Percentiles rank a stretch among this genome's conserved stretches.
Conservation (phyloP, 2,113 vertebrate genomes). For the Coreoperca whiteheadi region DNA sequence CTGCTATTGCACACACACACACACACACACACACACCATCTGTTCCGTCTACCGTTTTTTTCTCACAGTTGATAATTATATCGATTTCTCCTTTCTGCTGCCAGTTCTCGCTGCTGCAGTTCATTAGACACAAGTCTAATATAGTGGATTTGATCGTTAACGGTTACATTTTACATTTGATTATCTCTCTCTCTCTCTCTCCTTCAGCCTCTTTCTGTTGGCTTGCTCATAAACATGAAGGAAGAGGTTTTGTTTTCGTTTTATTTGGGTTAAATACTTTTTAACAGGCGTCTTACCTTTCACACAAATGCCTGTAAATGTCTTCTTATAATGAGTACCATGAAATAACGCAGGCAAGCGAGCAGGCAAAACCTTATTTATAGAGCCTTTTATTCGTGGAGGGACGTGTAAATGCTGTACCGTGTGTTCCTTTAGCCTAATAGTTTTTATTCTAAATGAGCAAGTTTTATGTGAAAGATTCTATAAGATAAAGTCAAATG, state of each 20-base stretch:
- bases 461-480: neutral
- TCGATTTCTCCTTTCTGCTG: neutral
- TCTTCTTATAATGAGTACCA: neutral
- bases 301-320: neutral
- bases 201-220: neutral
- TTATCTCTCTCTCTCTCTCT: neutral
- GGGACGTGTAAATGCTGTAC: too few species aligned
- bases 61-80: constrained; percentile 46
- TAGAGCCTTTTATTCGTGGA: too few species aligned
- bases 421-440: too few species aligned
- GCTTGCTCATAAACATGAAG: neutral
- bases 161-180: neutral
- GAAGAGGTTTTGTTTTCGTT: neutral
- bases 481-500: neutral
- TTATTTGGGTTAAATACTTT: neutral
- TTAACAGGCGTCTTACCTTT: too few species aligned
- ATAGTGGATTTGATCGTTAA: neutral
- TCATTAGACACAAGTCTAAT: neutral
- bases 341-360: too few species aligned
- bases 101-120: neutral
- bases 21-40: constrained; percentile 39
- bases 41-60: constrained; percentile 55
- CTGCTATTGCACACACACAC: constrained; percentile 54
- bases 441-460: neutral
- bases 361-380: neutral